Evolutionary conservation across 1,140 invertebrate genomes (phyloP), one percentile per base, ranked within the genome.

Genomic region (Ostrea edulis): DNA sequence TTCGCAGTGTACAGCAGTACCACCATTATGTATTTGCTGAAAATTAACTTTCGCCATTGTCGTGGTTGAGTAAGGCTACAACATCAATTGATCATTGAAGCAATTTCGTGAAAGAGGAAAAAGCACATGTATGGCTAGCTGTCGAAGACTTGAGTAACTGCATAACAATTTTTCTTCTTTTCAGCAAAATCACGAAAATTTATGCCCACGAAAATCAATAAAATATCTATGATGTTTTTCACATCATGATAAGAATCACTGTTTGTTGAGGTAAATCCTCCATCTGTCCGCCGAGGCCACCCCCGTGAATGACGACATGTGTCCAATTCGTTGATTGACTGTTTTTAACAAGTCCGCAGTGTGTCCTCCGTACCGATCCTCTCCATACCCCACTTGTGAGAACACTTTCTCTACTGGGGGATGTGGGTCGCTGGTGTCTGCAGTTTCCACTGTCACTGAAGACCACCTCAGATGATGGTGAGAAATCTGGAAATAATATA

Each of bases 361-460:
- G 22, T 77, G 68, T 11, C 22, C 22, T 14, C 68, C 68, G 8
- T 12, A 77, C 68, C 25, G 8, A 25, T 77, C 68, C 68, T 77
- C 68, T 9, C 68, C 68, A 14, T 77, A 77, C 25, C 68, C 68
- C 68, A 77, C 68, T 12, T 77, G 68, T 29, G 68, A 77, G 25
- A 77, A 77, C 68, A 77, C 9, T 0, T 35, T 77, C 25, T 77
- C 29, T 14, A 77, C 68, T 14, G 68, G 25, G 17, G 68, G 68
- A 29, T 4, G 0, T 12, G 68, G 22, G 2, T 17, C 4, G 11
- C 22, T 25, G 12, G 4, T 2, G 12, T 25, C 68, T 25, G 9
- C 17, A 17, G 17, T 77, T 8, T 77, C 22, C 12, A 29, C 25
- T 9, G 12, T 25, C 25, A 77, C 68, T 17, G 68, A 29, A 3